Percentiles rank a stretch among this genome's conserved stretches.
Conservation (phyloP, 2,888 invertebrate species). For the Lithophane leautieri region DNA sequence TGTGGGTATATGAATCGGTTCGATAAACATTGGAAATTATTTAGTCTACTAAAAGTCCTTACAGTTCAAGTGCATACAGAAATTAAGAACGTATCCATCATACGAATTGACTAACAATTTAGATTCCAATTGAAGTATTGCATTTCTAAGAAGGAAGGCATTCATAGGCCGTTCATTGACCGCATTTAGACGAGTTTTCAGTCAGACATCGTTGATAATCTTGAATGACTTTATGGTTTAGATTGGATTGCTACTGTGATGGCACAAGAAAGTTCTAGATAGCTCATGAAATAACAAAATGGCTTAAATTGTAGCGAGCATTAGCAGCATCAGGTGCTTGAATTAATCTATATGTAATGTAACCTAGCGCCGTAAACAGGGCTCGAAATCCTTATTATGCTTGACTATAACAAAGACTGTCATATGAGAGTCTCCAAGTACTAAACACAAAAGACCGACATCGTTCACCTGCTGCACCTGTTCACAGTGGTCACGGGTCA, state of each 20-base stretch:
- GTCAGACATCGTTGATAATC: no score
- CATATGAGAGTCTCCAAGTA: no score
- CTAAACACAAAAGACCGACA: no score
- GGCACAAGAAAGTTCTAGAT: background rate
- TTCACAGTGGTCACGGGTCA: no score
- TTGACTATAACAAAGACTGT: no score
- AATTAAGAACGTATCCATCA: background rate
- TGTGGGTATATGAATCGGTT: constrained; percentile 10
- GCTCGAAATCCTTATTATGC: no score
- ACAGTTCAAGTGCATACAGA: background rate
- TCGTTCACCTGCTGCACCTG: no score
- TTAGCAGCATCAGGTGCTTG: no score
- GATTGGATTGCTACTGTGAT: background rate
- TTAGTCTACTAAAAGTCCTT: background rate
- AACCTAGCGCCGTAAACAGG: no score
- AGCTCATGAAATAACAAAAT: no score
- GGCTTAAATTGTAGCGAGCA: no score
- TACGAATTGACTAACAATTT: constrained; percentile 12
- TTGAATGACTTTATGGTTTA: background rate
- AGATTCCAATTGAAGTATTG: constrained; percentile 1
- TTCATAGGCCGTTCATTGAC: constrained; percentile 12
- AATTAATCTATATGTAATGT: no score
- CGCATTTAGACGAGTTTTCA: constrained; percentile 1
- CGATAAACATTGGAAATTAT: constrained; percentile 7
- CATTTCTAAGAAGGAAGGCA: constrained; percentile 4